Percentiles rank a stretch among this genome's conserved stretches.
These are phyloP conservation scores for Dinomys branickii DNA, from an alignment of 2,113 vertebrate genomes.

Conservation along the genomic window DNA sequence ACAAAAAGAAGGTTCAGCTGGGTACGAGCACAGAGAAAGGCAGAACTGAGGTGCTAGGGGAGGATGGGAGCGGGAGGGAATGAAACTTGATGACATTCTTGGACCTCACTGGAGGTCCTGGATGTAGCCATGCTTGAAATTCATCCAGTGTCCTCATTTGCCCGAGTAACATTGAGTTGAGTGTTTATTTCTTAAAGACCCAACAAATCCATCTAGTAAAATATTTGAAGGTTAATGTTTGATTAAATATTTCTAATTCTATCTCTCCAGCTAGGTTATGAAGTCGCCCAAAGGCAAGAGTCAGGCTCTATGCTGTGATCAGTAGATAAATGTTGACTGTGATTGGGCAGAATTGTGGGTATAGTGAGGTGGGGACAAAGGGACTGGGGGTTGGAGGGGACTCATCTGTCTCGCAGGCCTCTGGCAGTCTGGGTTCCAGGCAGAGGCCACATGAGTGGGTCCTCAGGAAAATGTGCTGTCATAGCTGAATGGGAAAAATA, in stretches of 20 bases:
- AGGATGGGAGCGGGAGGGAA: not conserved
- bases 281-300: not conserved
- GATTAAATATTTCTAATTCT: not conserved
- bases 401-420: not conserved
- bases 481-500: not conserved
- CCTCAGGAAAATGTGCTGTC: accelerated
- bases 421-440: not conserved
- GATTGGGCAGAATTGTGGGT: not conserved
- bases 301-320: not conserved
- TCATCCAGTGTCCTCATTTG: not conserved
- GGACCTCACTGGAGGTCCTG: not conserved
- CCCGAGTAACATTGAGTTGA: not conserved
- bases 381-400: too few relatives aligned
- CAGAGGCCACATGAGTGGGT: not conserved
- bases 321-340: not conserved
- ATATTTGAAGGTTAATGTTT: not conserved
- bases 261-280: not conserved
- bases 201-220: not conserved
- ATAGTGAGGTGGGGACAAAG: not conserved
- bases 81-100: not conserved
- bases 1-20: not conserved
- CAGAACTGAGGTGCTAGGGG: not conserved
- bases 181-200: not conserved
- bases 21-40: not conserved
- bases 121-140: not conserved